Conservation (phyloP, 2,888 invertebrate species). For the Anoncus sp. region DNA sequence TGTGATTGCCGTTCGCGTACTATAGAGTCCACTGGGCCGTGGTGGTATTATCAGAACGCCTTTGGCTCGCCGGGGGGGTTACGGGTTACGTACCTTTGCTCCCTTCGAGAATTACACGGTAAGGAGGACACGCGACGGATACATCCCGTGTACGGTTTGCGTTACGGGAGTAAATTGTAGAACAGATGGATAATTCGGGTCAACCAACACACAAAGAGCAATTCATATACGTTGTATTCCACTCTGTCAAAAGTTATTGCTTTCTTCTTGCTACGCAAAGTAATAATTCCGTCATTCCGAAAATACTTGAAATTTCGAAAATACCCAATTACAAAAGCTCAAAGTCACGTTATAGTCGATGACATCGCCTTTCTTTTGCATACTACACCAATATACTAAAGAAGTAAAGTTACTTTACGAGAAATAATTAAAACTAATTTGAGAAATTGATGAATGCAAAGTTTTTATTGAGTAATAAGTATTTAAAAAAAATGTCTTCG, state of each 20-base stretch:
- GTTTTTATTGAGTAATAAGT: too few relatives aligned
- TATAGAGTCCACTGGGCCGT: slow-evolving; percentile 19
- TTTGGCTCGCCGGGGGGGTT: slow-evolving; percentile 58
- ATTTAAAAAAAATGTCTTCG: too few relatives aligned
- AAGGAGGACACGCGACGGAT: too few relatives aligned
- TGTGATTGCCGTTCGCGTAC: slow-evolving; percentile 73
- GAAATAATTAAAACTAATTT: too few relatives aligned
- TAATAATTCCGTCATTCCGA: not conserved
- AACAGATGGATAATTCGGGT: not conserved
- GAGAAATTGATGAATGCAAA: too few relatives aligned
- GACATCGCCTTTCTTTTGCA: too few relatives aligned
- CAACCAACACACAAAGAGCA: not conserved
- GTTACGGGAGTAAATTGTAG: slow-evolving; percentile 26
- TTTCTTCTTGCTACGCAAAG: not conserved
- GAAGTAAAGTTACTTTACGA: too few relatives aligned
- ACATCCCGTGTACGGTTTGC: slow-evolving; percentile 29
- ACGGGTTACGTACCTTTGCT: slow-evolving; percentile 50
- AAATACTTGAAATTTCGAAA: not conserved
- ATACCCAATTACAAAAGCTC: not conserved
- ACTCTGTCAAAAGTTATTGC: not conserved
- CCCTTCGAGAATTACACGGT: slow-evolving; percentile 32
- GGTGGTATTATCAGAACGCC: slow-evolving; percentile 51
- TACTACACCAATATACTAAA: too few relatives aligned
- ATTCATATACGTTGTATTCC: too few relatives aligned
- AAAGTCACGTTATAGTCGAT: too few relatives aligned